Evolutionary conservation across 1,140 invertebrate genomes (phyloP).

Genomic region (Gyrodactylus bullatarudis): DNA sequence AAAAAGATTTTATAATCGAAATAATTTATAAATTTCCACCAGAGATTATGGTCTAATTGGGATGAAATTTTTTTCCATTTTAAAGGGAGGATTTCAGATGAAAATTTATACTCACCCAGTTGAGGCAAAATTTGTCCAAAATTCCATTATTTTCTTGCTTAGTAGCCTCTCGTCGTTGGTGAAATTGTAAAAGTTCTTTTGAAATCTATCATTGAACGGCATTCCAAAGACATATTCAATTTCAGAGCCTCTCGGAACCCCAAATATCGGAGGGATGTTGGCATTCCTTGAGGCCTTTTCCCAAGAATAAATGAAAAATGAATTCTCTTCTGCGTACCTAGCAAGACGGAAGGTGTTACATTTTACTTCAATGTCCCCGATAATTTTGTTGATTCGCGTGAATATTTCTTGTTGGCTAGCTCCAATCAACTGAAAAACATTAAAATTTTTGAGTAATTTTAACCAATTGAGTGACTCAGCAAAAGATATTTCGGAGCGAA

Average conservation of each 20-base stretch:
- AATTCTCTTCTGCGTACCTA: neutral
- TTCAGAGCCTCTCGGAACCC: slow-evolving; percentile 1
- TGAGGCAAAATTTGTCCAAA: slow-evolving; percentile 6
- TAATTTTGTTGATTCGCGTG: neutral
- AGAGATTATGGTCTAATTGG: too few relatives aligned
- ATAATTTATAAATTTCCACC: too few relatives aligned
- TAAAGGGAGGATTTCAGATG: too few relatives aligned
- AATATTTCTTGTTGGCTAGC: neutral
- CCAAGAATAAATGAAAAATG: slow-evolving; percentile 1
- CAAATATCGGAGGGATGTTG: neutral
- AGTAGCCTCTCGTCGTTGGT: neutral
- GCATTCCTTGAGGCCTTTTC: neutral
- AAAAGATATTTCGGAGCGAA: too few relatives aligned
- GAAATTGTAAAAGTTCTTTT: neutral
- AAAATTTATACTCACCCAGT: slow-evolving; percentile 2
- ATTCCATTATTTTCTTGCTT: neutral
- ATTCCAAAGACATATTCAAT: slow-evolving; percentile 7
- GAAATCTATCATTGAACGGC: neutral
- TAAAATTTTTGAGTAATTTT: too few relatives aligned
- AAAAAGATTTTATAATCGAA: too few relatives aligned
- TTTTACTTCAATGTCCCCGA: neutral
- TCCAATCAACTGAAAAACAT: neutral
- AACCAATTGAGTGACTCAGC: too few relatives aligned
- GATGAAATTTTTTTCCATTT: too few relatives aligned
- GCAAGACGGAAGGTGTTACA: neutral